Base-by-base conservation (phyloP, 2,888 invertebrate species). In the Smittia sp. region DNA sequence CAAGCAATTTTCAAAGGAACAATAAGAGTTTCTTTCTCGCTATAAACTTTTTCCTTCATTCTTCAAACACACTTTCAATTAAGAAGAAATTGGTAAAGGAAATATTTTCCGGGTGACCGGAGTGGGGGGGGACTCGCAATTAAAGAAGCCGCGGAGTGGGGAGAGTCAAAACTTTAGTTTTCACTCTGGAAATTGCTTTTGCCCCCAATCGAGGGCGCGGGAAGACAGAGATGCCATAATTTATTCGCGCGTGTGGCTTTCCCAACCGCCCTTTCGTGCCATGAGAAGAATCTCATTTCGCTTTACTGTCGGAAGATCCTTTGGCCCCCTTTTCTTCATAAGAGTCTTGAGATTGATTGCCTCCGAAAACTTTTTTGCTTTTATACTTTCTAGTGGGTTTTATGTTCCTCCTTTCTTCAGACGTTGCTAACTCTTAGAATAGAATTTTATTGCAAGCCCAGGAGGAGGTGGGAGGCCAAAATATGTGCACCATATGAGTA, bases 281-380 rank as follows among this genome's bases (percentile, higher is more conserved):
- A 18, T 58, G 58, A 20, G 32, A 32, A 3, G 32, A 32, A 58
- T 1, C 58, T 9, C 11, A 6, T 9, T 58, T 7, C 9, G 15
- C 18, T 52, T 52, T 13, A 3, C 15, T 58, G n/a, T 22, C 58
- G 15, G 18, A 4, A 52, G 7, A 18, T 58, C 15, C 20, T 58
- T 20, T 6, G 11, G 1, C n/a, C 24, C 63, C 63, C 63, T 25
- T 25, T 22, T 62, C 22, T 11, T 11, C 32, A 63, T 27, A 27
- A 63, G 63, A 63, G 63, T 27, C 63, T 63, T 27, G 63, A 63
- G 63, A 63, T 63, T 63, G 63, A 63, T 63, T 63, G 63, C 63
- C 63, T 63, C 63, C 15, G 63, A 20, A 27, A 63, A 63, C 18
- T 63, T 63, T 63, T 52, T 52, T 18, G 4, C 62, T 22, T 62